phyloP scores from a whole-genome alignment of 2,797 vertebrate species.

The Pangasius macronema region DNA sequence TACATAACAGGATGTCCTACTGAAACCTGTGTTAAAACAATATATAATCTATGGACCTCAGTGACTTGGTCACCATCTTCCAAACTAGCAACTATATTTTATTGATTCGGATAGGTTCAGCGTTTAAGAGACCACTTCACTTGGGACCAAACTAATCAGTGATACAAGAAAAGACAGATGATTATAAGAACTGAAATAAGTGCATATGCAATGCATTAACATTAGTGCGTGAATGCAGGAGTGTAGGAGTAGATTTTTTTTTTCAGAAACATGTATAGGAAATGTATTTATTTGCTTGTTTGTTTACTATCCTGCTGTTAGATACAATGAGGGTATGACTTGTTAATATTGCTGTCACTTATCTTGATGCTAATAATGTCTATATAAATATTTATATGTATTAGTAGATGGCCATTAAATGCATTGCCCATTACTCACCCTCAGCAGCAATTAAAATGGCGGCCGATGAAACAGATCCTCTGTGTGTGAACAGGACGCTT shows the following conservation, averaged over 20 bases:
- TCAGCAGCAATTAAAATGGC: slow-evolving; percentile 63
- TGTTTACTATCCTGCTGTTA: slow-evolving; percentile 4
- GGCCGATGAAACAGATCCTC: slow-evolving; percentile 60
- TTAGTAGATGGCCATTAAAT: slow-evolving; percentile 64
- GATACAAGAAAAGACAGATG: background rate
- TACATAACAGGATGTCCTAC: background rate
- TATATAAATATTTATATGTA: slow-evolving; percentile 60
- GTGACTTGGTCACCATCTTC: background rate
- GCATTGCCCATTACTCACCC: slow-evolving; percentile 66
- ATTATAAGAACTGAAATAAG: background rate
- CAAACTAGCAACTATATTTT: background rate
- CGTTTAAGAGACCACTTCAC: background rate
- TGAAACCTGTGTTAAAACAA: background rate
- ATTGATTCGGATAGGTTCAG: background rate
- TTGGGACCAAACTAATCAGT: background rate
- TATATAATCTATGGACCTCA: background rate
- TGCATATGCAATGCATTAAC: background rate
- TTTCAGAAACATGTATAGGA: background rate
- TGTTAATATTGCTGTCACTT: slow-evolving; percentile 8
- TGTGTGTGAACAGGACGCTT: slow-evolving; percentile 9
- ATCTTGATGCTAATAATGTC: slow-evolving; percentile 56
- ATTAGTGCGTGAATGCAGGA: background rate
- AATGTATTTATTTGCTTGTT: background rate
- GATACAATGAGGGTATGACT: slow-evolving; percentile 5
- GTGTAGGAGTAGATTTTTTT: background rate